Base-by-base conservation (phyloP, 2,888 invertebrate species). In the Andricus quercusramuli region DNA sequence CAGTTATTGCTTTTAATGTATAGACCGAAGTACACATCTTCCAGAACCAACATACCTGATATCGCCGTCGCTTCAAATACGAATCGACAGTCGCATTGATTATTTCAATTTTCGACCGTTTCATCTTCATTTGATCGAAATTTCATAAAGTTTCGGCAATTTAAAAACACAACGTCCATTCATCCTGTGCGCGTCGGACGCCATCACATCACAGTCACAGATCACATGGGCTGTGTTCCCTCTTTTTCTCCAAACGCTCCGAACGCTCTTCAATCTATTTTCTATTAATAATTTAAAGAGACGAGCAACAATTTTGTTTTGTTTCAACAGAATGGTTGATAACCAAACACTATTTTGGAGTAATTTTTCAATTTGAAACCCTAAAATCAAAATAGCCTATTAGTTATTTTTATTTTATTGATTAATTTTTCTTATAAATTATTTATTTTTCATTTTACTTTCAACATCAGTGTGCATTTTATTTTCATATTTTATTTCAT, bases 41-140 rank as follows among this genome's bases (percentile, higher is more conserved):
- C 22, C 8, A 68, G 70, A 20, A 59, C 22, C 20, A 29, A 81
- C 93, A 92, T 91, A 95, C 95, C 86, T 95, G 94, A 91, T 96
- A 96, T 89, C 95, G 95, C 77, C 96, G 94, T 82, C 95, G 94
- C 91, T 96, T 95, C 89, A 96, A 93, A 93, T 96, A 96, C 83
- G 95, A 94, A 88, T 94, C 94, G 87, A 96, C 94, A 83, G 95
- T 95, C 85, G 95, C 95, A 90, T 95, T 95, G 86, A 96, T 94
- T 85, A 95, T 94, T 91, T 96, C 96, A 92, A 94, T 94, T 93
- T 95, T 95, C 82, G 94, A 94, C 88, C 95, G 95, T 94, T 95
- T 96, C 91, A 95, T 94, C 91, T 93, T 94, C 90, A 90, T 89
- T 85, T 83, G 85, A 85, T 86, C 83, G 79, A 83, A 79, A 79